These are phyloP conservation scores for Toxotes chatareus DNA, from an alignment of 2,113 vertebrate genomes.

Conservation along the genomic window DNA sequence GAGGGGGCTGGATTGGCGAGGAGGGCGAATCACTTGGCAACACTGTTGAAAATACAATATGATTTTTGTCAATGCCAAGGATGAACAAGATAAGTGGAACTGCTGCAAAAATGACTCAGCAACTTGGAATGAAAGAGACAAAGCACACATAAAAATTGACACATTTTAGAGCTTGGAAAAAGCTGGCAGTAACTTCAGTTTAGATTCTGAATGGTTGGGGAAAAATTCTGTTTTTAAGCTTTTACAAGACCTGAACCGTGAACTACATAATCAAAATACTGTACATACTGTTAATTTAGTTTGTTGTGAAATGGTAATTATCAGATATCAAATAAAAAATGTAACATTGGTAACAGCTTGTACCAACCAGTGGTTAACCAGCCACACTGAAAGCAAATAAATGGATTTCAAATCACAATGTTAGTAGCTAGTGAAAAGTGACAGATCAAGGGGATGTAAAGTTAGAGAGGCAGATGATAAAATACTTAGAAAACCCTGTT, in stretches of 20 bases:
- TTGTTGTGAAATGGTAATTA: slow-evolving; percentile 5
- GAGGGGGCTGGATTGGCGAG: not conserved
- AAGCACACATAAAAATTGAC: slow-evolving; percentile 27
- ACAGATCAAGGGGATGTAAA: slow-evolving; percentile 12
- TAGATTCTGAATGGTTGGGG: not conserved
- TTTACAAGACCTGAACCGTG: not conserved
- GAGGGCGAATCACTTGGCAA: slow-evolving; percentile 46
- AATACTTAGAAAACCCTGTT: slow-evolving; percentile 27
- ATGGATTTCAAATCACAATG: slow-evolving; percentile 28
- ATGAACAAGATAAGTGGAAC: slow-evolving; percentile 48
- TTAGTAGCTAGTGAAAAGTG: slow-evolving; percentile 30
- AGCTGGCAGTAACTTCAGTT: slow-evolving; percentile 12
- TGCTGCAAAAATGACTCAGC: slow-evolving; percentile 59
- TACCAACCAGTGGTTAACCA: not conserved
- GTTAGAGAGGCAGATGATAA: slow-evolving; percentile 29
- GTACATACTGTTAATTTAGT: slow-evolving; percentile 16
- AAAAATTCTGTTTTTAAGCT: not conserved
- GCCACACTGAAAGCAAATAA: not conserved
- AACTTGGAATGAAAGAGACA: slow-evolving; percentile 38
- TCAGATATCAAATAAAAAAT: slow-evolving; percentile 27
- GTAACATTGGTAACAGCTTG: slow-evolving; percentile 1
- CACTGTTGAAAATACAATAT: slow-evolving; percentile 57
- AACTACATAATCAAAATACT: slow-evolving; percentile 27
- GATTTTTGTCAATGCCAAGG: slow-evolving; percentile 61
- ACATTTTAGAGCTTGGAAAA: slow-evolving; percentile 29